Base-by-base conservation (phyloP, 1,140 invertebrate species). In the Lepidurus couesii region DNA sequence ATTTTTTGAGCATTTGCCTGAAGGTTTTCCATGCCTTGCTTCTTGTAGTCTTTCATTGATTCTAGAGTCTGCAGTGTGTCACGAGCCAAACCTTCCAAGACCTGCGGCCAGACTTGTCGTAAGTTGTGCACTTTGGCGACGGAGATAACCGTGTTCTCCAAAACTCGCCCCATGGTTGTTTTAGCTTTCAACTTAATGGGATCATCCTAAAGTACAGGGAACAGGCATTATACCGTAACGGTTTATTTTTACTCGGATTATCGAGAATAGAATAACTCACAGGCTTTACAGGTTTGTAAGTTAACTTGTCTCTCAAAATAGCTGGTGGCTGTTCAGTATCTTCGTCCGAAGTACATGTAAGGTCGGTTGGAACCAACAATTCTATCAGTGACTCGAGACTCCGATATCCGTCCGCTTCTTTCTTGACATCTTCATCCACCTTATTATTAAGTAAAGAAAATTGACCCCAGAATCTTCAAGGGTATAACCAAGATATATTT, bases 221-320 rank as follows among this genome's bases (percentile, higher is more conserved):
- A 21, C 16, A n/a, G 16, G 53, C 16, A 65, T 65, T 65, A 7
- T 4, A 34, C 34, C 2, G 34, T 4, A 34, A 34, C 34, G 21
- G 53, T 65, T 21, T 65, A 10, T 7, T 21, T 65, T 65, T 65
- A n/a, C 13, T n/a, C 13, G 16, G 53, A 13, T n/a, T 7, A 21
- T n/a, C 3, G 53, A 65, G 0, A 4, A 65, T 3, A 21, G 34
- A 34, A 34, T 34, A 34, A 34, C 13, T 9, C 21, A 65, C 53
- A 65, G 53, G 53, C 53, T 65, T 65, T 13, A 65, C 16, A 21
- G 53, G 53, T 65, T 65, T 65, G 53, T 65, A 65, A 65, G 13
- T 65, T 65, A 65, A 65, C 21, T 65, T 65, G 21, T 65, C 53
- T 16, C 53, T 65, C 21, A 65, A 65, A 21, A 65, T 10, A 13